A percentile compares a stretch with the other conserved stretches of the same genome.
Evolutionary conservation across 1,140 invertebrate genomes (phyloP).

Genomic region (Hyles vespertilio): DNA sequence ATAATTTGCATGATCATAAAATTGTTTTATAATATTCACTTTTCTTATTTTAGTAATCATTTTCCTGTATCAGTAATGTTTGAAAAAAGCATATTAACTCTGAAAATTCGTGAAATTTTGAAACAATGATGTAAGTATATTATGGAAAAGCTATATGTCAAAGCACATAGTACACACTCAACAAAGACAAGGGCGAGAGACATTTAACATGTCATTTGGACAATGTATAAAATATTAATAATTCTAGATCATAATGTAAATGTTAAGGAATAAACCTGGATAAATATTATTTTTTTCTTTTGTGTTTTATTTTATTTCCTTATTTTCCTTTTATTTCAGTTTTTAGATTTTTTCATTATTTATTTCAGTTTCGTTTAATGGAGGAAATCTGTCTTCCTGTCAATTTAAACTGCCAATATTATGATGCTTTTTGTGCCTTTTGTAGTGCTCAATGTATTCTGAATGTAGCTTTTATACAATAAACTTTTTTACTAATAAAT

Average conservation of each 20-base stretch:
- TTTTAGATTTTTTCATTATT: neutral
- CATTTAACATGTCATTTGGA: conserved; percentile 57
- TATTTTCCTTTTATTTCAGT: conserved; percentile 21
- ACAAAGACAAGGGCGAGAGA: conserved; percentile 47
- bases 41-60: too few species aligned
- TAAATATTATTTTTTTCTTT: conserved; percentile 70
- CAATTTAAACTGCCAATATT: conserved; percentile 8
- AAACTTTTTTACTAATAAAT: conserved; percentile 28
- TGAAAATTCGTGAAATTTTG: too few species aligned
- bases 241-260: conserved; percentile 66
- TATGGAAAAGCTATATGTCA: neutral
- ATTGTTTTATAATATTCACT: too few species aligned
- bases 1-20: conserved; percentile 4
- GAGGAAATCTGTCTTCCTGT: too few species aligned
- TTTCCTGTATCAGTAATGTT: too few species aligned
- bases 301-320: conserved; percentile 59
- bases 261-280: conserved; percentile 73
- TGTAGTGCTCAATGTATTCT: conserved; percentile 20
- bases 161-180: conserved; percentile 40
- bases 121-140: neutral
- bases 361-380: too few species aligned
- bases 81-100: too few species aligned
- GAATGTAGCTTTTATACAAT: conserved; percentile 48
- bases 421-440: conserved; percentile 21
- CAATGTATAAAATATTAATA: conserved; percentile 71